These are phyloP conservation scores for Siniperca knerii DNA, from an alignment of 2,113 vertebrate species.

Conservation along the genomic window DNA sequence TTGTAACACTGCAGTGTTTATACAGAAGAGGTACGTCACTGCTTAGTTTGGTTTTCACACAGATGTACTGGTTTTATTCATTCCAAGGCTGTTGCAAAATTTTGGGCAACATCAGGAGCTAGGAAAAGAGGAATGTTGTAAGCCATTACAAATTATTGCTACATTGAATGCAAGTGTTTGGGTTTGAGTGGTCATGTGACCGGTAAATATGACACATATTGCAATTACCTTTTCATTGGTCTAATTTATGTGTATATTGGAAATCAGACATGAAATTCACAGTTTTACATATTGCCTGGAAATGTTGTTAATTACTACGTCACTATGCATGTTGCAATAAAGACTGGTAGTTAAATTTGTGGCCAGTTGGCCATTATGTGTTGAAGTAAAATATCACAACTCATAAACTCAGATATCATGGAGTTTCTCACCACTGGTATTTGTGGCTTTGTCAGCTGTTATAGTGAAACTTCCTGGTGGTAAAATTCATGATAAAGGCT, in stretches of 20 bases:
- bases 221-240: no score
- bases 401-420: not conserved
- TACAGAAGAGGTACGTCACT: not conserved
- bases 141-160: not conserved
- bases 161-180: not conserved
- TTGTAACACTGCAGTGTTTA: not conserved
- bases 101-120: not conserved
- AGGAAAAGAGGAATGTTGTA: not conserved
- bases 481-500: not conserved
- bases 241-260: not conserved
- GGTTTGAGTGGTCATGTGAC: not conserved
- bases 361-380: not conserved
- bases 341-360: not conserved
- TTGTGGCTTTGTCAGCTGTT: not conserved
- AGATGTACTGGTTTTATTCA: not conserved
- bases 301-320: not conserved
- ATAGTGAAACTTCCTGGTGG: slow-evolving; percentile 10
- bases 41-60: not conserved
- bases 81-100: not conserved
- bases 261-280: not conserved
- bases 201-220: not conserved
- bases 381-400: not conserved
- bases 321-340: not conserved
- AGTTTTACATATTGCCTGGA: not conserved
- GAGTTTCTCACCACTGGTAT: not conserved